Base-by-base conservation (phyloP, 1,140 invertebrate genomes). In the Drosophila mayri region DNA sequence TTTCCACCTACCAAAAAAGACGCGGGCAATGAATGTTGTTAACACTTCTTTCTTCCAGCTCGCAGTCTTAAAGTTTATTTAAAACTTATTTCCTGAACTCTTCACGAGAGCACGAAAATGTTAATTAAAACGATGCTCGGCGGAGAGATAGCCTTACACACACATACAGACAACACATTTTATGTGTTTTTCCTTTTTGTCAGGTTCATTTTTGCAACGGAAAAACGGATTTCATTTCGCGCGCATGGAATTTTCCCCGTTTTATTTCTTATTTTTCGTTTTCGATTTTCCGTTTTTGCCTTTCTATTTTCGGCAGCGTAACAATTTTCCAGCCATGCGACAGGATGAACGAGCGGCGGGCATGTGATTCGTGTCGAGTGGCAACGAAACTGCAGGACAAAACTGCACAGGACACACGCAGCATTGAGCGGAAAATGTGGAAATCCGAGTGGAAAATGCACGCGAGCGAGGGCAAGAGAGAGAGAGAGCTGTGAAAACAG, bases 321-420 rank as follows among this genome's bases (percentile, higher is more conserved):
- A 49, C 67, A 38, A 60, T 59, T 72, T 59, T 38, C 22, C 54
- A 58, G 50, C 64, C 70, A 85, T 64, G 80, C 85, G 85, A 81
- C 72, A 80, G 64, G 81, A 64, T 55, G 73, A 88, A 78, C 85
- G 85, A 68, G 68, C 82, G 62, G 74, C 77, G 62, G 65, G 73
- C 85, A 90, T 88, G 84, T 88, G 85, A 88, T 78, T 78, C 65
- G 64, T 59, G 76, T 71, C 65, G 64, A 65, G 76, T 71, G 46
- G 57, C 75, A 50, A 40, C 38, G 54, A 64, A 76, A 60, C 30
- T 77, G 74, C 74, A 77, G 74, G 76, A 78, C 74, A 37, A 80
- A 68, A 81, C 58, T 88, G 81, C 82, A 86, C 64, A 52, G 63
- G 75, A 85, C 47, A 55, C 62, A 50, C 44, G 52, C 52, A 38